Percentiles rank a stretch among this genome's conserved stretches.
These are phyloP conservation scores for Maniola jurtina DNA, from an alignment of 1,140 invertebrate genomes.

Conservation along the genomic window DNA sequence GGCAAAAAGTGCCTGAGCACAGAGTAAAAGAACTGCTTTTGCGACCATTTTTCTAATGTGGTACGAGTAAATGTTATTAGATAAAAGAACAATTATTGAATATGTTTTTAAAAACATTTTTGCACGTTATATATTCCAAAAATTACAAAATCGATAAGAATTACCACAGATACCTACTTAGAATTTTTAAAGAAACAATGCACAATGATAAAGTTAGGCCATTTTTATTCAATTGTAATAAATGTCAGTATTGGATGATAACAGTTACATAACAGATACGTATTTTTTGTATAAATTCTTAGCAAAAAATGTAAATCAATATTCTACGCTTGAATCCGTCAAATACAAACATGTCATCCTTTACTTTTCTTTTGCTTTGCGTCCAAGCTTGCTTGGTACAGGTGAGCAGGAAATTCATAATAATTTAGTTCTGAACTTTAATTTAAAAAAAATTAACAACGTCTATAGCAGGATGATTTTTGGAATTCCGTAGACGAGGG, in stretches of 20 bases:
- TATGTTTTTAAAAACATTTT: too few relatives aligned
- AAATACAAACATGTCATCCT: constrained; percentile 32
- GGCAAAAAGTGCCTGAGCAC: constrained; percentile 14
- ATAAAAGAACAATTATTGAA: too few relatives aligned
- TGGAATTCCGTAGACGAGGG: too few relatives aligned
- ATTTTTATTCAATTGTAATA: background rate
- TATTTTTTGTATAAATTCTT: background rate
- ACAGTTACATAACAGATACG: background rate
- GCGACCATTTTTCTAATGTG: constrained; percentile 15
- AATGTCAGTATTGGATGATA: background rate
- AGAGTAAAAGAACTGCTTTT: constrained; percentile 9
- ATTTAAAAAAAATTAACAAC: too few relatives aligned
- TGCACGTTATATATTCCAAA: too few relatives aligned
- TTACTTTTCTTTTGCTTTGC: constrained; percentile 37
- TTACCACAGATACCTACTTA: too few relatives aligned
- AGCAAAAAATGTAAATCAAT: background rate
- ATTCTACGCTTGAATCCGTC: background rate
- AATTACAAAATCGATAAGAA: too few relatives aligned
- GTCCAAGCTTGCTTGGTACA: constrained; percentile 41
- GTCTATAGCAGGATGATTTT: too few relatives aligned
- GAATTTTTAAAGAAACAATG: too few relatives aligned
- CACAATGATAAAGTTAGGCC: too few relatives aligned
- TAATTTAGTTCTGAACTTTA: background rate
- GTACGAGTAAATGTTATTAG: background rate
- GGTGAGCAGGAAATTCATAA: constrained; percentile 27